Evolutionary conservation across 2,888 invertebrate species (phyloP), one percentile per base, ranked within the genome.

Genomic region (Azorinus chamasolen): DNA sequence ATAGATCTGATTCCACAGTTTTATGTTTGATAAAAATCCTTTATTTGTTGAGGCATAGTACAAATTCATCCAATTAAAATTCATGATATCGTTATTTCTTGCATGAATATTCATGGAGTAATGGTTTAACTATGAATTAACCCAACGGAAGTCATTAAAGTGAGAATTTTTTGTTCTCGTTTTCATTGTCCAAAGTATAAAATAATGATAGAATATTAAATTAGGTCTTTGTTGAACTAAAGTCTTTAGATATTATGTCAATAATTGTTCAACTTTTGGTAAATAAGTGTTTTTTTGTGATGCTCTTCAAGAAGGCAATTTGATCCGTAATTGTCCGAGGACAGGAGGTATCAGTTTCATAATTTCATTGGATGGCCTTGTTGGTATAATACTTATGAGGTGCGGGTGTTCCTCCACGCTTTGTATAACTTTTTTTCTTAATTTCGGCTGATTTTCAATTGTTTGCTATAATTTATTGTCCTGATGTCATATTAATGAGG

Each of bases 401-500:
- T 48, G 59, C 58, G 66, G 65, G 53, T 46, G 45, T 50, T 61
- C 71, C 51, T 32, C 39, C 54, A 48, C 62, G 57, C 66, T 77
- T 72, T 66, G 66, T 68, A 22, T 32, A 32, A 32, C 43, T 45
- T 66, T 64, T 59, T 70, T 58, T 53, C 57, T 50, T 69, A 32
- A 54, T 22, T 71, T 72, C 61, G 64, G 41, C 66, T 77, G 61
- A 63, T 77, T 71, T 77, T 62, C 62, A 45, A 70, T 78, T 78
- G 78, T 78, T 70, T 78, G 78, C 65, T 57, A 51, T 73, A 57
- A 73, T 61, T 64, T 69, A 73, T 73, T 78, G 72, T 72, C 61
- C 57, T 55, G 54, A 32, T 64, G 57, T 63, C 58, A 71, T 18
- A 20, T 39, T 6, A 32, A 32, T 6, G 32, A 32, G 32, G 32